These are phyloP conservation scores for Melanotaenia pygmaea DNA, from an alignment of 2,797 vertebrate genomes.

Conservation along the genomic window DNA sequence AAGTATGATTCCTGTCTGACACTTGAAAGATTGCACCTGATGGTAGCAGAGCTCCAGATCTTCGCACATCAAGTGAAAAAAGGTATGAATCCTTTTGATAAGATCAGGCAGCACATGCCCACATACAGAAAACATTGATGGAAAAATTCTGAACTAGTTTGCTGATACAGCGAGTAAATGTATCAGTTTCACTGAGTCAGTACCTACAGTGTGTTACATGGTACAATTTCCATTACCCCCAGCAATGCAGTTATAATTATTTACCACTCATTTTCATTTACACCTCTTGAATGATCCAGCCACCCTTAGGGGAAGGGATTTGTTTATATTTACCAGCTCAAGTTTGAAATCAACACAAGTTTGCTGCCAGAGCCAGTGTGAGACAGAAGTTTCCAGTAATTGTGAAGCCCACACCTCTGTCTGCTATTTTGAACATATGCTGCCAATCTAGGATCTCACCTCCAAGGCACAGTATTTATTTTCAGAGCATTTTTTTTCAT, in stretches of 20 bases:
- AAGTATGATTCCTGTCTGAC: conserved; percentile 47
- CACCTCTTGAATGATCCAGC: conserved; percentile 31
- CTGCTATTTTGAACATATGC: not conserved
- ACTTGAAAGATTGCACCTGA: conserved; percentile 51
- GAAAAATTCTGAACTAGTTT: conserved; percentile 2
- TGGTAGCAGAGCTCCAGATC: conserved; percentile 52
- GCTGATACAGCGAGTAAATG: conserved; percentile 24
- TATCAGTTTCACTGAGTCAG: conserved; percentile 21
- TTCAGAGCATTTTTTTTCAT: conserved; percentile 16
- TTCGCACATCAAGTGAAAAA: conserved; percentile 57
- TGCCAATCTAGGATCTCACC: conserved; percentile 8
- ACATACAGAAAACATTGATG: conserved; percentile 5
- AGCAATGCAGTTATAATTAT: conserved; percentile 25
- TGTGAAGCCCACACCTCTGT: conserved; percentile 8
- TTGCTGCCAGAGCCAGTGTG: conserved; percentile 38
- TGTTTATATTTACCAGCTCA: conserved; percentile 46
- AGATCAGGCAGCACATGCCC: not conserved
- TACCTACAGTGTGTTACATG: conserved; percentile 17
- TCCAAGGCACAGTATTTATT: conserved; percentile 6
- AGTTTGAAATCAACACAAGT: conserved; percentile 17
- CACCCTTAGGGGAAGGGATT: conserved; percentile 34
- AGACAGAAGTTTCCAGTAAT: conserved; percentile 36
- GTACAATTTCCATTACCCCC: conserved; percentile 38
- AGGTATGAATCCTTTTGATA: conserved; percentile 57
- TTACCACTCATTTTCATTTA: conserved; percentile 42